Evolutionary conservation across 2,888 invertebrate species (phyloP), one percentile per base, ranked within the genome.

Genomic region (Copidosoma aretas): DNA sequence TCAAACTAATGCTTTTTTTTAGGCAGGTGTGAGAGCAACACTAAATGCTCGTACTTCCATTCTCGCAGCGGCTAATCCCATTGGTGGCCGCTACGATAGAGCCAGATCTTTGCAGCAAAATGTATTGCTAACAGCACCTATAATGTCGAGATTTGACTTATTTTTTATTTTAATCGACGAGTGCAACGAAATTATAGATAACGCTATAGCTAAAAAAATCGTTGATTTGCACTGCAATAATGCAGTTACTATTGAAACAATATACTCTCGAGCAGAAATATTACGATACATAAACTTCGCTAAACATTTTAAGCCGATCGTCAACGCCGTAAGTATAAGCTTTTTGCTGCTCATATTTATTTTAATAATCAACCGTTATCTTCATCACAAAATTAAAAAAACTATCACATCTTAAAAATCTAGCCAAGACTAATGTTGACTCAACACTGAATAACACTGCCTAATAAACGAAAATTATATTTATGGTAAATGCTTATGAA

Each of bases 141-240:
- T 99, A 78, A 98, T 99, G 98, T 98, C 98, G 0, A 89, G 99
- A 75, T 99, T 99, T 84, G 99, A 99, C 85, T 86, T 99, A 19
- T 99, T 99, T 86, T 99, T 99, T 85, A 95, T 99, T 75, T 87
- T 99, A 1, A 93, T 98, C 1, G 99, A 99, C 82, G 98, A 99
- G 82, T 95, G 95, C 80, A 95, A 94, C 82, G 95, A 95, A 85
- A 91, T 97, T 76, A 91, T 94, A 0, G 99, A 99, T 85, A 98
- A 96, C 81, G 97, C 98, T 0, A 98, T 99, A 71, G 99, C 98
- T 0, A 89, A 94, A 73, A 93, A 96, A 81, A 98, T 99, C 67
- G 91, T 99, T 0, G 97, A 98, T 80, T 85, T 99, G 52, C 98
- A 99, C 80, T 91, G 93, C 66, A 92, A 94, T 77, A 90, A 92